Percentiles rank a stretch among this genome's conserved stretches.
phyloP scores from a whole-genome alignment of 2,797 vertebrate genomes.

The Acridotheres tristis region DNA sequence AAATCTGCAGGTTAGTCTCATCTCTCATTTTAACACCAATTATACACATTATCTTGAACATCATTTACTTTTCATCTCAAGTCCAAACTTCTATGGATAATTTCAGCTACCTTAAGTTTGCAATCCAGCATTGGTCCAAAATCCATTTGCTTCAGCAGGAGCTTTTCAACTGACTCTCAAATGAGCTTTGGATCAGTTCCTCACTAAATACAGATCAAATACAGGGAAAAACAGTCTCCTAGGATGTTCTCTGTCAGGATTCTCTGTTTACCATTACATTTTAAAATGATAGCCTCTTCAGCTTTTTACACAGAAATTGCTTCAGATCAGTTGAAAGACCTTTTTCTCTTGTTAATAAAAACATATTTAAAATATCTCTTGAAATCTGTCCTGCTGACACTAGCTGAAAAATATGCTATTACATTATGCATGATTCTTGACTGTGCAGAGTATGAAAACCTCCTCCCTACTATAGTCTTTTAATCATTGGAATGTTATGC shows the following conservation, averaged over 20 bases:
- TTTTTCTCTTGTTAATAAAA: conserved; percentile 65
- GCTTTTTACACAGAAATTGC: conserved; percentile 28
- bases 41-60: not conserved
- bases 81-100: not conserved
- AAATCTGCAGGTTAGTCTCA: not conserved
- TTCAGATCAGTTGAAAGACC: conserved; percentile 51
- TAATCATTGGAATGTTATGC: conserved; percentile 6
- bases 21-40: not conserved
- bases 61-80: not conserved
- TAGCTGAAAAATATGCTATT: conserved; percentile 63
- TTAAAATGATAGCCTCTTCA: not conserved
- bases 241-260: not conserved
- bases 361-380: conserved; percentile 55
- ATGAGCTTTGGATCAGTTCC: not conserved
- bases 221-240: not conserved
- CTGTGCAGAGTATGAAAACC: conserved; percentile 32
- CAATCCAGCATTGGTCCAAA: not conserved
- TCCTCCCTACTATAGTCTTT: not conserved
- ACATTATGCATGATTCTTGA: conserved; percentile 73
- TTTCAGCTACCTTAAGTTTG: not conserved
- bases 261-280: not conserved
- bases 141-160: not conserved
- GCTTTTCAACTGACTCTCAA: conserved; percentile 14
- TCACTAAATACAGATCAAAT: not conserved
- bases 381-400: conserved; percentile 65